Percentiles rank a stretch among this genome's conserved stretches.
Evolutionary conservation across 2,888 invertebrate genomes (phyloP).

Genomic region (Tenodera sinensis): DNA sequence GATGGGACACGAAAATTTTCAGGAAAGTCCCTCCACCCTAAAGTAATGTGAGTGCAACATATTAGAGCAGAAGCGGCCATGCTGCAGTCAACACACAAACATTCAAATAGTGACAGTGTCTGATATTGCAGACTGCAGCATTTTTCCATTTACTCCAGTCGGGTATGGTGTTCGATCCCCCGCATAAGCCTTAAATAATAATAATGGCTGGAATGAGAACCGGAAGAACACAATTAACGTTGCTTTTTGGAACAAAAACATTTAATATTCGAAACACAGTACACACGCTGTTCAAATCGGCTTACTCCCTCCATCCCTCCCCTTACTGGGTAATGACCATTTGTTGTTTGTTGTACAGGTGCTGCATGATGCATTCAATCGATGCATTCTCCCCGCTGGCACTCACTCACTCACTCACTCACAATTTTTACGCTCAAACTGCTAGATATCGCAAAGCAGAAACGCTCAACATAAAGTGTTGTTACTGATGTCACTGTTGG

Average conservation of each 20-base stretch:
- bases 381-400: background rate
- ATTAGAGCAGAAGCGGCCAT: too few relatives aligned
- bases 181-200: conserved; percentile 15
- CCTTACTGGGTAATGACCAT: background rate
- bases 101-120: background rate
- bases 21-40: too few relatives aligned
- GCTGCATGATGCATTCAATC: background rate
- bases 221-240: conserved; percentile 16
- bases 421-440: background rate
- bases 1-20: too few relatives aligned
- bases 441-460: background rate
- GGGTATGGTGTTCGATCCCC: background rate
- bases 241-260: conserved; percentile 10
- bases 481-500: too few relatives aligned
- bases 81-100: too few relatives aligned
- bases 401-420: too few relatives aligned
- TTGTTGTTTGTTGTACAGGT: background rate
- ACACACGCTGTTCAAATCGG: background rate
- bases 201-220: conserved; percentile 8
- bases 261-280: background rate
- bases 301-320: background rate
- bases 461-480: background rate
- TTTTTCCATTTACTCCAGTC: conserved; percentile 9
- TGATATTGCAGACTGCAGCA: background rate
- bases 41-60: too few relatives aligned